These are phyloP conservation scores for Brachylomia viminalis DNA, from an alignment of 2,888 invertebrate genomes.

Conservation along the genomic window DNA sequence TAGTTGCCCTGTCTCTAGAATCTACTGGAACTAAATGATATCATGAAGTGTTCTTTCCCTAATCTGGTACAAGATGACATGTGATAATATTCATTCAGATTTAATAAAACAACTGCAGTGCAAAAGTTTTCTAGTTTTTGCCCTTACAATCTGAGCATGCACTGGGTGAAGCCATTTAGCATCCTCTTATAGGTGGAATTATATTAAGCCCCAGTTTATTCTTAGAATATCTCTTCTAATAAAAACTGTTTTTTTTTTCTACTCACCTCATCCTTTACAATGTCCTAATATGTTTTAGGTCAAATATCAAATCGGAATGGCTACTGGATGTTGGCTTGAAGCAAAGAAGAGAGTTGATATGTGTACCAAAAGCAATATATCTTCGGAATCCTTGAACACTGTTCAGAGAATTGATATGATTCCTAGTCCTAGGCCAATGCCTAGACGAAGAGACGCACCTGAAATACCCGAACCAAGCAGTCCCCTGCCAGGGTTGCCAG, in stretches of 20 bases:
- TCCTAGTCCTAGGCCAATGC: slow-evolving; percentile 16
- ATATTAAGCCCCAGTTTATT: neutral
- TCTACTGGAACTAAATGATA: neutral
- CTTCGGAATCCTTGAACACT: slow-evolving; percentile 1
- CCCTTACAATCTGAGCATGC: neutral
- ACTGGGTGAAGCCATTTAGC: neutral
- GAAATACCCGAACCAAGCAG: slow-evolving; percentile 45
- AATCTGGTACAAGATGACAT: neutral
- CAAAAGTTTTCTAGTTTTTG: neutral
- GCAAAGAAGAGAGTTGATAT: neutral
- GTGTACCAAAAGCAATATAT: slow-evolving; percentile 1
- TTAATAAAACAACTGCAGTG: neutral
- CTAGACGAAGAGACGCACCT: slow-evolving; percentile 29
- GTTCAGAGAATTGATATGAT: slow-evolving; percentile 23
- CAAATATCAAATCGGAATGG: neutral
- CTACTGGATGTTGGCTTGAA: neutral
- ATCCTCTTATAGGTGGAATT: neutral
- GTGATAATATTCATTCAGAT: neutral
- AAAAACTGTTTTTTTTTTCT: neutral
- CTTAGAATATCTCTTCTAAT: neutral
- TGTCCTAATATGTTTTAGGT: slow-evolving; percentile 28
- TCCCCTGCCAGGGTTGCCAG: slow-evolving; percentile 51
- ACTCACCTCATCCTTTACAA: neutral
- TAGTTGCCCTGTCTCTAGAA: neutral
- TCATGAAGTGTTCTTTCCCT: neutral